phyloP scores from a whole-genome alignment of 2,113 vertebrate species.

The Panurus biarmicus region DNA sequence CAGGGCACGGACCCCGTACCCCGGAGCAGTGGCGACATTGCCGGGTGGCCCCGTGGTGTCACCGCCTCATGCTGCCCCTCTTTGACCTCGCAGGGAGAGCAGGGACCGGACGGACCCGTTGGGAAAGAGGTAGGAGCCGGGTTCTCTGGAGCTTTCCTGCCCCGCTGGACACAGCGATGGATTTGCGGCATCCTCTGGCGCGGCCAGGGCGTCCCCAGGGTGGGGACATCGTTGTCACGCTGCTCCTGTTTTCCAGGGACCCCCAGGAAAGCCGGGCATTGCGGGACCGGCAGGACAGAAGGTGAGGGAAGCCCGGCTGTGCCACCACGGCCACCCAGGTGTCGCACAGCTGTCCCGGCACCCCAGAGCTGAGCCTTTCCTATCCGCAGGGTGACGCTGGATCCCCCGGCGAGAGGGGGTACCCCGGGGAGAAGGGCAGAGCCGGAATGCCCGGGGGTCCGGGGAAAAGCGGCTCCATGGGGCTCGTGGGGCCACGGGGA shows the following conservation, averaged over 20 bases:
- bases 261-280: conserved; percentile 76
- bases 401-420: conserved; percentile 74
- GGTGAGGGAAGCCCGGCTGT: conserved; percentile 59
- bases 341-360: background rate
- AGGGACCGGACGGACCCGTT: background rate
- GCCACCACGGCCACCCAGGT: rapidly evolving
- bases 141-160: background rate
- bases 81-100: conserved; percentile 78
- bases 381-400: conserved; percentile 82
- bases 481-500: conserved; percentile 79
- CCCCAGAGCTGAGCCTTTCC: background rate
- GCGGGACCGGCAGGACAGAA: conserved; percentile 80
- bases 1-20: rapidly evolving
- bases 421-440: conserved; percentile 86
- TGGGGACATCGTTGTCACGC: background rate
- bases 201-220: background rate
- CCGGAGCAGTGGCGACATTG: rapidly evolving
- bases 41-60: rapidly evolving
- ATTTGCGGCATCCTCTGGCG: background rate
- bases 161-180: rapidly evolving
- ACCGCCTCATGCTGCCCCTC: rapidly evolving
- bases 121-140: background rate
- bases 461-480: conserved; percentile 82
- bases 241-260: conserved; percentile 69
- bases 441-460: conserved; percentile 83